Base-by-base conservation (phyloP, 1,140 invertebrate species). In the Cotesia vestalis region DNA sequence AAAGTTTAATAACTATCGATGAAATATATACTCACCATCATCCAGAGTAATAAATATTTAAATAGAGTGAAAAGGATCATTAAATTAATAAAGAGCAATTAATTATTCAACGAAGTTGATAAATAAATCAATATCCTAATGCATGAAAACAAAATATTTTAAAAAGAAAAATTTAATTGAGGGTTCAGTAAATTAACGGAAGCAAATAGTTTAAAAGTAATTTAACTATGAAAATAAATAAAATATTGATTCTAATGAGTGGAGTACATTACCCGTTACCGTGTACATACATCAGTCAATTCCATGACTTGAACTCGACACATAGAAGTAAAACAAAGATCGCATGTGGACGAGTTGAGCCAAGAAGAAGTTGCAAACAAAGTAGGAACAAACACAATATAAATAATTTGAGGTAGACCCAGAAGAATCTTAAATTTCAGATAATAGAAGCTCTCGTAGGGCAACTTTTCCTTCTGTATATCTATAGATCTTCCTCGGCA, bases 401-500 rank as follows among this genome's bases (percentile, higher is more conserved):
- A 27, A 27, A 27, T 14, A 55, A 5, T 55, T 4, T 55, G 53
- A 20, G 53, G 14, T 20, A 14, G 20, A 9, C 20, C 20, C n/a
- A 20, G 40, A 67, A 52, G 38, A 46, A 64, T 64, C 62, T 51
- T 51, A 20, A 55, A 67, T 55, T 51, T 17, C 27, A 67, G 66
- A 67, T 67, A 67, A 67, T 67, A 46, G 66, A 67, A 67, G 66
- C 66, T 67, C 66, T 64, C 14, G 38, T 11, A 14, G 66, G 20
- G 52, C 52, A 67, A 67, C 66, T 67, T 67, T 67, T 51, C 17
- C 66, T 2, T 27, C 1, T 27, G 1, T 27, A 27, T 27, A 27
- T 27, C 27, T 27, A 27, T 27, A 27, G 1, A 27, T 27, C 27
- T 27, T 27, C 27, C 27, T 27, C 27, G 27, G 27, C 27, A 27